phyloP scores from a whole-genome alignment of 2,113 vertebrate genomes.

The Glaucidium brasilianum region DNA sequence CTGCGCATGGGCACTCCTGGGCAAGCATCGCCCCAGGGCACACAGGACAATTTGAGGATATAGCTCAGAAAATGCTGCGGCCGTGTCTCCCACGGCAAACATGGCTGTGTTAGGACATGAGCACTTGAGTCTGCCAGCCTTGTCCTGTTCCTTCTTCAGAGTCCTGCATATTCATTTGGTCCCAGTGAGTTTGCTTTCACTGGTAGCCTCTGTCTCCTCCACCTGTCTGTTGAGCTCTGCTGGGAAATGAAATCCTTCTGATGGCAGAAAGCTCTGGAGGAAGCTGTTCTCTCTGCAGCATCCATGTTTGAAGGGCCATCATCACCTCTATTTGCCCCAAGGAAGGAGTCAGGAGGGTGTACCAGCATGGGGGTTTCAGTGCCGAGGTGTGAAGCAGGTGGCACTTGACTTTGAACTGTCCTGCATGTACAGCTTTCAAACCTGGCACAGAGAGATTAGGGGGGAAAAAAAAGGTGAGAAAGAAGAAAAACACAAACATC shows the following conservation, averaged over 20 bases:
- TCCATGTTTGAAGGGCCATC: fast-evolving
- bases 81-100: fast-evolving
- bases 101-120: fast-evolving
- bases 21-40: fast-evolving
- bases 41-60: neutral
- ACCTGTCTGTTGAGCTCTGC: neutral
- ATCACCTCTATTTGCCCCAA: neutral
- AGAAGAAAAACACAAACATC: neutral
- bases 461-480: neutral
- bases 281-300: neutral
- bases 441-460: neutral
- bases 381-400: neutral
- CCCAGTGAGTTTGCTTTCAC: neutral
- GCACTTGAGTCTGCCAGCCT: neutral
- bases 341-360: neutral
- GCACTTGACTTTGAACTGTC: neutral
- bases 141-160: neutral
- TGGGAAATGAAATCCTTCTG: neutral
- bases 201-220: neutral
- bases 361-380: fast-evolving
- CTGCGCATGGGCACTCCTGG: neutral
- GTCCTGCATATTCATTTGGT: fast-evolving
- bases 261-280: neutral
- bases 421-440: neutral
- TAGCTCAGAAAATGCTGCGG: neutral